Conservation (phyloP, 2,797 vertebrate species). For the Myioborus miniatus region DNA sequence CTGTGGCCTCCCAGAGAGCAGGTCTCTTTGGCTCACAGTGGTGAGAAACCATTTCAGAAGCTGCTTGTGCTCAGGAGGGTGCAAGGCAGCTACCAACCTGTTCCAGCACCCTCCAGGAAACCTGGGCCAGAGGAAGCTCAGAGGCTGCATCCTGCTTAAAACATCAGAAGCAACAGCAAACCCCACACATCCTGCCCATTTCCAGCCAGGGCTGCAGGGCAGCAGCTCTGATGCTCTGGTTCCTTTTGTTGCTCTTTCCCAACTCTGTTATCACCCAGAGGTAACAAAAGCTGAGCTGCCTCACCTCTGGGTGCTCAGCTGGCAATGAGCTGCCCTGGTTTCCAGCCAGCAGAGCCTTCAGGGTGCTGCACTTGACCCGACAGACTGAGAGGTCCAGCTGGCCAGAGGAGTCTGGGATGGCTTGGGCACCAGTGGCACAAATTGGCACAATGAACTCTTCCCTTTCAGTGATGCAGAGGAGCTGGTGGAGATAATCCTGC, state of each 20-base stretch:
- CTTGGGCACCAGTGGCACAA: not conserved
- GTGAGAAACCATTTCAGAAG: not conserved
- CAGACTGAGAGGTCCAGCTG: not conserved
- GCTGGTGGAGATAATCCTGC: not conserved
- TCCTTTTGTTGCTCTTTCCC: not conserved
- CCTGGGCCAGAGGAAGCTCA: not conserved
- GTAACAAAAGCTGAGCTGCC: not conserved
- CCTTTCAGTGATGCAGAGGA: not conserved
- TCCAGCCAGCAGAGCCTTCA: not conserved
- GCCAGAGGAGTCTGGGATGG: not conserved
- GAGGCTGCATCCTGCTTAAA: not conserved
- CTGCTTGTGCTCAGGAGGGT: not conserved
- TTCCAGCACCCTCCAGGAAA: not conserved
- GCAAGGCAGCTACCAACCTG: not conserved
- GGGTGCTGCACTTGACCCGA: not conserved
- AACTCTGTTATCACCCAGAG: not conserved
- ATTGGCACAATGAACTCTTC: not conserved
- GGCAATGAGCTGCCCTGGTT: accelerated
- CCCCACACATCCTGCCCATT: not conserved
- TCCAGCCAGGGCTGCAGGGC: not conserved
- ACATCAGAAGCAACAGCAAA: not conserved
- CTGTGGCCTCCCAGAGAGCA: not conserved
- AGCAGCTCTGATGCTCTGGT: not conserved
- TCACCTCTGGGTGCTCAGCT: not conserved
- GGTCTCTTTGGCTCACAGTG: accelerated